phyloP scores from a whole-genome alignment of 2,113 vertebrate genomes.

The Physeter macrocephalus region DNA sequence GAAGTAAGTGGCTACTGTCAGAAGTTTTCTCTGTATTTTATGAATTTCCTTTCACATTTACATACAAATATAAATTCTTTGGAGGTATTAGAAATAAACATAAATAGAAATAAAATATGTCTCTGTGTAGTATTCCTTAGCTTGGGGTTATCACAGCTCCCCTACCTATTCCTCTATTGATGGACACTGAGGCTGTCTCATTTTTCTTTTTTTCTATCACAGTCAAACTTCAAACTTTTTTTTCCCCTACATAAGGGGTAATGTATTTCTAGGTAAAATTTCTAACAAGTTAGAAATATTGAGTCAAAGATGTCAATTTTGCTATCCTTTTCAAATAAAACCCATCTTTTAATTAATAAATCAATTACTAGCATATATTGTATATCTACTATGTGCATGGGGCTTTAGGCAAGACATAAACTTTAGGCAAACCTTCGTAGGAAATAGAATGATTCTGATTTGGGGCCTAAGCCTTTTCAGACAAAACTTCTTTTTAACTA shows the following conservation, averaged over 20 bases:
- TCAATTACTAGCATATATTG: neutral
- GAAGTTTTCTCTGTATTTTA: neutral
- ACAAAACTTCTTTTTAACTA: neutral
- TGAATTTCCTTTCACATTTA: neutral
- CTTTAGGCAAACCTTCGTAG: neutral
- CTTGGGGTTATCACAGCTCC: neutral
- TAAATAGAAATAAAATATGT: neutral
- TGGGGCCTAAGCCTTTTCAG: neutral
- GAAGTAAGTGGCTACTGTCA: neutral
- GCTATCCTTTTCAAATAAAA: neutral
- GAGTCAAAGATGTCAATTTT: neutral
- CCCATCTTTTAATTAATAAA: neutral
- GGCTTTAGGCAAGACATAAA: neutral
- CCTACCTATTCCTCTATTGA: neutral
- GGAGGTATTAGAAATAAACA: neutral
- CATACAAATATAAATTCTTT: neutral
- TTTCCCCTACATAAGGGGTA: neutral
- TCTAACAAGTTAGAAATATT: neutral
- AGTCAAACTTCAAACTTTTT: neutral
- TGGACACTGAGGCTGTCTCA: neutral
- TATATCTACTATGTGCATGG: neutral
- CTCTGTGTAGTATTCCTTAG: neutral
- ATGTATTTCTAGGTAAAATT: neutral
- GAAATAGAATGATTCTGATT: neutral
- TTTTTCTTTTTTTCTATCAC: neutral